Base-by-base conservation (phyloP, 64 coral and sea anemone species). In the Dendrophyllia cribrosa region DNA sequence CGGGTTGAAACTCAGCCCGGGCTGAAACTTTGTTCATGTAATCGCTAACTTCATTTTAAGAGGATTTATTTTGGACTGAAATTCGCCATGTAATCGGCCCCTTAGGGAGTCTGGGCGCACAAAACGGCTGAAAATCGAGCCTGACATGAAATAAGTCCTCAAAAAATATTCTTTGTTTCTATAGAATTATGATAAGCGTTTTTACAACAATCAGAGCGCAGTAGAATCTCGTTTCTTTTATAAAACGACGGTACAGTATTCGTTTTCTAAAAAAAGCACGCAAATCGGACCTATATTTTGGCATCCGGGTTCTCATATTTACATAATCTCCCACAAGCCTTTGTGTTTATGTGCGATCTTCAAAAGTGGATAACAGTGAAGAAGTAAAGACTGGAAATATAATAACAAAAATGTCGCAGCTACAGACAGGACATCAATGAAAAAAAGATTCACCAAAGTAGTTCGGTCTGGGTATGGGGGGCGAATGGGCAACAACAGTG, bases 381-480 rank as follows among this genome's bases (percentile, higher is more conserved):
- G 45, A n/a, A 78, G 80, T 84, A 10, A 4, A 64, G 52, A n/a
- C 20, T 59, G 66, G 58, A 25, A 53, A 75, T 34, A 23, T 14
- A 72, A 24, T 19, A 87, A 17, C n/a, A 47, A 75, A 51, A 88
- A 88, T 88, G 68, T 73, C 3, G 11, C n/a, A 20, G 23, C 9
- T n/a, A 34, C 34, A 34, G 34, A 34, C 34, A 74, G 70, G 20
- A 34, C 23, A 74, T 76, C 50, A 70, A 74, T 88, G 86, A 74
- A 88, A 34, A 34, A 34, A 75, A 88, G 72, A 88, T 72, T 88
- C 11, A 76, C 25, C 49, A 88, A 88, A 59, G 86, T 59, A 16
- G 86, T 88, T 59, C 68, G 80, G 9, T 19, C 44, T 84, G 80
- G 80, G 62, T 61, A 84, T 68, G 80, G 63, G 62, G 60, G 45